Evolutionary conservation across 2,888 invertebrate species (phyloP), one percentile per base, ranked within the genome.

Genomic region (Callimorpha dominula): DNA sequence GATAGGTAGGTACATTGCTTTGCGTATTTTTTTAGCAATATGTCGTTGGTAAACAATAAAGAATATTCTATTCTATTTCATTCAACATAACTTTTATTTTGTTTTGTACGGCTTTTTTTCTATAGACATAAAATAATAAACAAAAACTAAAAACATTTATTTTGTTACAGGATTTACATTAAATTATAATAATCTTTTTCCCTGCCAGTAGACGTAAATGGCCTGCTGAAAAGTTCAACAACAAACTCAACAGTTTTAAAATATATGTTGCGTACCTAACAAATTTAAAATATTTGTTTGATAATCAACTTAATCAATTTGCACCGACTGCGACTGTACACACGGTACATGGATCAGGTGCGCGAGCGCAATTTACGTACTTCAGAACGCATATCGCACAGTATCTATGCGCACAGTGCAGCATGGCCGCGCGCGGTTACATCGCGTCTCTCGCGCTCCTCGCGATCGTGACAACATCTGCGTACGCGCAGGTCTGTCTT

Each of bases 401-500:
- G 79, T 73, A 91, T 91, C 82, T 75, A 78, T 81, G 79, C 76
- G 76, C 74, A 78, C 88, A 83, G 87, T 91, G 89, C 90, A 90
- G 78, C 72, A 92, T 92, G 92, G 76, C 81, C 85, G 86, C 86
- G 88, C 89, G 88, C 79, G 83, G 81, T 73, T 78, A 77, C 54
- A 66, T 84, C 80, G 89, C 88, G 87, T 85, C 83, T 74, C 73
- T 85, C 73, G 87, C 88, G 87, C 74, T 89, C 50, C 72, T 81
- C 70, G 84, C 83, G 83, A 17, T 77, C 73, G 78, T 72, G 75
- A 75, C 72, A 69, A 62, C 65, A 6, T 65, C 69, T 70, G 85
- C 85, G 78, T 75, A 67, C 68, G 86, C 90, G 83, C 90, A 91
- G 91, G 91, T 91, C 81, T 77, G 87, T 86, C 74, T 14, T 14